A percentile compares a stretch with the other conserved stretches of the same genome.
Conservation (phyloP, 2,113 vertebrate species). For the Grantiella picta region DNA sequence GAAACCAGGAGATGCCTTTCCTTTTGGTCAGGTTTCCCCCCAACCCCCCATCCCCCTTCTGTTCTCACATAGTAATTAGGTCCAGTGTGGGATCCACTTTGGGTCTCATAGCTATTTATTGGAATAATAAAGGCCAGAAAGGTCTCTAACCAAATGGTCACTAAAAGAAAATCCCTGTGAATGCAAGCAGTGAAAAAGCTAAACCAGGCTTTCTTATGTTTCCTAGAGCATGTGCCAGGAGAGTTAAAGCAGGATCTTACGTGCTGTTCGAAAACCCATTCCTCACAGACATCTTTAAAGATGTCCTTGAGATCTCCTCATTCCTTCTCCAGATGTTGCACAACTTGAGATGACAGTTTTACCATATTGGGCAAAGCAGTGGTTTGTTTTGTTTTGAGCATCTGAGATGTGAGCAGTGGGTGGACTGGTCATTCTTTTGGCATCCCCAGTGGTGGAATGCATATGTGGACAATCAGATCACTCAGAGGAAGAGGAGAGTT, state of each 20-base stretch:
- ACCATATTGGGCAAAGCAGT: constrained; percentile 34
- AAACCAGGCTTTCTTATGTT: neutral
- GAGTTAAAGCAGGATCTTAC: neutral
- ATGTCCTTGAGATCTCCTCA: neutral
- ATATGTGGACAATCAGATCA: neutral
- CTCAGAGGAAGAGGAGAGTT: constrained; percentile 45
- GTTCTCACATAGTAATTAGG: neutral
- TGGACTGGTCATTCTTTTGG: constrained; percentile 48
- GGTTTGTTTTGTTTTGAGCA: neutral
- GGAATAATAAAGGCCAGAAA: neutral
- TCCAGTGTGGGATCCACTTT: neutral
- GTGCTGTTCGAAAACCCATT: neutral
- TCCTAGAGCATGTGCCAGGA: neutral
- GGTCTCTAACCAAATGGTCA: neutral
- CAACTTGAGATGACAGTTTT: neutral
- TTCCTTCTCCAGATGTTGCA: neutral
- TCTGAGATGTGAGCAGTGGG: neutral
- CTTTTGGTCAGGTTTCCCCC: neutral
- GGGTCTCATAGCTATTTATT: neutral
- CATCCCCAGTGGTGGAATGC: neutral
- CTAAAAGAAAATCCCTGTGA: neutral
- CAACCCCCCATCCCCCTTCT: fast-evolving
- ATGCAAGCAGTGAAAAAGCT: neutral
- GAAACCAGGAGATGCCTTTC: neutral
- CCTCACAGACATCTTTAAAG: neutral